A percentile compares a stretch with the other conserved stretches of the same genome.
Conservation (phyloP, 2,113 vertebrate genomes). For the Psittacara wagleri region DNA sequence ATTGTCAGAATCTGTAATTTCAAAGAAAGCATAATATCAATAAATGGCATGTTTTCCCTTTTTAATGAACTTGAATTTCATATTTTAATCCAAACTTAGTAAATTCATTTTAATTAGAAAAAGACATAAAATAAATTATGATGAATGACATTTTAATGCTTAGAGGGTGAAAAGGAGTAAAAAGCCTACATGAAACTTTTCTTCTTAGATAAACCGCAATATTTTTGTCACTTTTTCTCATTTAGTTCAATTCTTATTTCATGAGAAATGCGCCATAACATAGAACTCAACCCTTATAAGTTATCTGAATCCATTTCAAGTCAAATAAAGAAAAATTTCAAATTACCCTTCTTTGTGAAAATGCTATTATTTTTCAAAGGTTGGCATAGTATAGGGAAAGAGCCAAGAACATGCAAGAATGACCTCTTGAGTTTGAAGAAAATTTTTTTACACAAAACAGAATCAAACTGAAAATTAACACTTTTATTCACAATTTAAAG, state of each 20-base stretch:
- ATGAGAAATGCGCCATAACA: background rate
- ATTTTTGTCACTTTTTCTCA: background rate
- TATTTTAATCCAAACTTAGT: background rate
- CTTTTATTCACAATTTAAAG: background rate
- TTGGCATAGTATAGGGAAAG: background rate
- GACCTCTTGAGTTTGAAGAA: background rate
- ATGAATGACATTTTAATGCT: background rate
- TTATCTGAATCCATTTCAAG: background rate
- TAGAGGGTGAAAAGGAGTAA: background rate
- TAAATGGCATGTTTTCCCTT: background rate
- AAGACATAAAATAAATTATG: background rate
- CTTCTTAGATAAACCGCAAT: background rate
- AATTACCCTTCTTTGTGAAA: background rate
- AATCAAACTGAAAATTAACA: background rate
- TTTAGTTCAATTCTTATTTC: background rate
- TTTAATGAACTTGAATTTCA: background rate
- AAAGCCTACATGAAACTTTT: background rate
- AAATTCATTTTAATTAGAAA: background rate
- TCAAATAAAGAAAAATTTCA: background rate
- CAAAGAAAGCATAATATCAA: background rate
- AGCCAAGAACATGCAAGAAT: background rate
- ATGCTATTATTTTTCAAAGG: background rate
- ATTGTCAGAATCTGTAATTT: background rate
- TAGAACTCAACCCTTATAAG: background rate
- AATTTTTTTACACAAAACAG: background rate